These are phyloP conservation scores for Danio tinwini DNA, from an alignment of 2,797 vertebrate species.

Conservation along the genomic window DNA sequence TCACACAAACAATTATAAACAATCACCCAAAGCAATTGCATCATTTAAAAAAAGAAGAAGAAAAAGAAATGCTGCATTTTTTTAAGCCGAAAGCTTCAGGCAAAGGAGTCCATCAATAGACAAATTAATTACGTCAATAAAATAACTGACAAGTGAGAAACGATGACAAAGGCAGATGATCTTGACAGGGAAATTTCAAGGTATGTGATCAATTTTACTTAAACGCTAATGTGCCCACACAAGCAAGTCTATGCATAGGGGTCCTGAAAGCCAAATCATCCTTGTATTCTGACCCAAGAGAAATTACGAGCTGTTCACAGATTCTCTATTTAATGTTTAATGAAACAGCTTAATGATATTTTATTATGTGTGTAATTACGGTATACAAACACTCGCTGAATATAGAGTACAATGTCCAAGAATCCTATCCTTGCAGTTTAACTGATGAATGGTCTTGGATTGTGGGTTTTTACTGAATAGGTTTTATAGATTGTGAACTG, in stretches of 20 bases:
- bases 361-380: slow-evolving; percentile 37
- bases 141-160: slow-evolving; percentile 60
- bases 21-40: slow-evolving; percentile 81
- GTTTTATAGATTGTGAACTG: slow-evolving; percentile 7
- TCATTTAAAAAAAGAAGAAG: slow-evolving; percentile 76
- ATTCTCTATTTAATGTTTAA: slow-evolving; percentile 36
- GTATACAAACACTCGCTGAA: slow-evolving; percentile 4
- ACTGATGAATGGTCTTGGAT: slow-evolving; percentile 9
- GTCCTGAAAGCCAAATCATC: slow-evolving; percentile 22
- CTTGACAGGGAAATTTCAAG: slow-evolving; percentile 35
- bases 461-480: not conserved
- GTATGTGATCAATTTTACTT: slow-evolving; percentile 56
- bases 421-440: slow-evolving; percentile 13
- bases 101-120: slow-evolving; percentile 62
- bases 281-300: slow-evolving; percentile 42
- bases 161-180: slow-evolving; percentile 54
- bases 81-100: slow-evolving; percentile 61
- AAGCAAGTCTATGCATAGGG: slow-evolving; percentile 1
- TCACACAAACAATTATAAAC: slow-evolving; percentile 86
- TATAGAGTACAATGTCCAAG: slow-evolving; percentile 11
- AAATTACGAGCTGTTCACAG: slow-evolving; percentile 18
- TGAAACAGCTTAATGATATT: slow-evolving; percentile 37
- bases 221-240: slow-evolving; percentile 33
- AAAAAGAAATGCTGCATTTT: slow-evolving; percentile 49
- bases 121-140: slow-evolving; percentile 68